Evolutionary conservation across 2,888 invertebrate genomes (phyloP).

Genomic region (Dolichopus griseipennis): DNA sequence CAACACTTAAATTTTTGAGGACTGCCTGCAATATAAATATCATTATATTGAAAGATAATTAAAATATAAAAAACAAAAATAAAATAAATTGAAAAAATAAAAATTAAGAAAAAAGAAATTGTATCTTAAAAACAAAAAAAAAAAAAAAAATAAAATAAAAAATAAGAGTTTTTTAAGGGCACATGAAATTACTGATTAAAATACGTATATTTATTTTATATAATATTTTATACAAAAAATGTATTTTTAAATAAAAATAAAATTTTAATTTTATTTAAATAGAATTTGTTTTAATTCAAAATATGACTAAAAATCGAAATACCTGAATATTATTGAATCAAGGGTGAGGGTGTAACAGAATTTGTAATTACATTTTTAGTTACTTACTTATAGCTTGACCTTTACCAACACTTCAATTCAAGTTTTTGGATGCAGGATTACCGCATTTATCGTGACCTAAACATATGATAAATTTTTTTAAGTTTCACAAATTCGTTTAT

Average conservation of each 20-base stretch:
- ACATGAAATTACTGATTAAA: conserved; percentile 6
- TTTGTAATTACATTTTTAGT: too few relatives aligned
- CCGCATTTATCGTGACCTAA: too few relatives aligned
- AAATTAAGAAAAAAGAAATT: not conserved
- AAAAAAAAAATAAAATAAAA: not conserved
- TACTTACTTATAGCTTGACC: too few relatives aligned
- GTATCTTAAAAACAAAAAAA: not conserved
- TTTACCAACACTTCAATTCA: too few relatives aligned
- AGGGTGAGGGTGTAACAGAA: too few relatives aligned
- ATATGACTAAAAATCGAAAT: too few relatives aligned
- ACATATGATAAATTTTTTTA: too few relatives aligned
- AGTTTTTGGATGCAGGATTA: too few relatives aligned
- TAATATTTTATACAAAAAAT: conserved; percentile 6
- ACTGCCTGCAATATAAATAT: conserved; percentile 38
- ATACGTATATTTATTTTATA: conserved; percentile 6
- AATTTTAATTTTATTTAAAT: conserved; percentile 4
- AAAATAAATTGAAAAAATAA: not conserved
- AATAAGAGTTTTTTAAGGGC: not conserved
- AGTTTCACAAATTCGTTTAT: too few relatives aligned
- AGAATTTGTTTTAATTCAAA: not conserved
- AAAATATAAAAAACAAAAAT: not conserved
- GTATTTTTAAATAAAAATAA: conserved; percentile 6
- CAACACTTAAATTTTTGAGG: conserved; percentile 22
- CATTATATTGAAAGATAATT: conserved; percentile 4
- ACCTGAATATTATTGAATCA: too few relatives aligned